A percentile compares a stretch with the other conserved stretches of the same genome.
Conservation (phyloP, 2,797 vertebrate genomes). For the Galagoides demidoff region DNA sequence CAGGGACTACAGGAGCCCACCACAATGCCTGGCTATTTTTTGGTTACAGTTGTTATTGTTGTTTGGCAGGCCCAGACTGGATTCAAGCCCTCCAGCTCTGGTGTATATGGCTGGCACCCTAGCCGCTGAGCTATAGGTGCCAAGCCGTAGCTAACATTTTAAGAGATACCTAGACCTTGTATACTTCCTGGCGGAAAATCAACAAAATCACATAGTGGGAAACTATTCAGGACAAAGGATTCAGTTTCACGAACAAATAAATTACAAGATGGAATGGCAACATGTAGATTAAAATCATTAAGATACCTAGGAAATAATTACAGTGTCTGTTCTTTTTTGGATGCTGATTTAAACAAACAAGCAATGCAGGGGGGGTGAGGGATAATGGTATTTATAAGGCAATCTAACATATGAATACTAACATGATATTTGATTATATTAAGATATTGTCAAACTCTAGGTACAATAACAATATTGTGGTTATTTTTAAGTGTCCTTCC, state of each 20-base stretch:
- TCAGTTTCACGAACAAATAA: not conserved
- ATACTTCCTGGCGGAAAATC: not conserved
- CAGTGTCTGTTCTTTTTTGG: not conserved
- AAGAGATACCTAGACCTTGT: not conserved
- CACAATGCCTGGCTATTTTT: no score
- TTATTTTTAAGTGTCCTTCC: conserved; percentile 1
- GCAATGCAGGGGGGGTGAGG: not conserved
- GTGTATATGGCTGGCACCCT: no score
- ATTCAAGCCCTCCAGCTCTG: no score
- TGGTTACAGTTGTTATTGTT: no score
- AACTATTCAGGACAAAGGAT: conserved; percentile 26
- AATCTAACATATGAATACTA: conserved; percentile 3
- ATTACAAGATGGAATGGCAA: not conserved
- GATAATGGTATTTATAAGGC: not conserved
- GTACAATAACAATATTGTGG: not conserved
- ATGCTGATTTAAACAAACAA: conserved; percentile 32
- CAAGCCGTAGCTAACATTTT: not conserved
- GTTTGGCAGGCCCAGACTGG: no score
- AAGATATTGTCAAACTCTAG: not conserved
- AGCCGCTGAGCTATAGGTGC: no score
- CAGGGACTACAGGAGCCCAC: no score
- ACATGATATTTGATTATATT: not conserved
- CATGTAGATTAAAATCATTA: conserved; percentile 3
- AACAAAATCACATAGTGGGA: not conserved
- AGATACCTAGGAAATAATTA: conserved; percentile 12